Base-by-base conservation (phyloP, 2,113 vertebrate species). In the Lophochroa leadbeateri region DNA sequence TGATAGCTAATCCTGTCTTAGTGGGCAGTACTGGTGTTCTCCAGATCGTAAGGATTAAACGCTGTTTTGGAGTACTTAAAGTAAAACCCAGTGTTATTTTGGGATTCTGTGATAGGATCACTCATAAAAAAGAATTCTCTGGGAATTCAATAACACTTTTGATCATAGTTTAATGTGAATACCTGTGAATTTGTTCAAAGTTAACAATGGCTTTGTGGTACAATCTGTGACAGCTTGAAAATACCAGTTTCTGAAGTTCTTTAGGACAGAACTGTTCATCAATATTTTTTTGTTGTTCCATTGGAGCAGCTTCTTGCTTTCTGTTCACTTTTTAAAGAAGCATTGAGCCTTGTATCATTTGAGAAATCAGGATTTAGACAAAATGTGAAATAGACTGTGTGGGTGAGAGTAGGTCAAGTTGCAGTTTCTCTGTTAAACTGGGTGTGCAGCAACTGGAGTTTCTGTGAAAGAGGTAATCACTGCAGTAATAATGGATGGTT, bases 11-110 rank as follows among this genome's bases (percentile, higher is more conserved):
- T 88, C 19, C 60, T 91, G 4, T 78, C 80, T 94, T 76, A 79
- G 50, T 27, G 50, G 24, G 43, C 37, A 88, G 33, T 53, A 57
- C 55, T 47, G 58, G 33, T 72, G n/a, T 80, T 94, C 50, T 86
- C 52, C 76, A 89, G 87, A 74, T 69, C 61, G 28, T 47, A 60
- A 86, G n/a, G 68, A 82, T 88, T 92, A 91, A 88, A 94, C 70
- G 29, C n/a, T 82, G n/a, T 35, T 90, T 95, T 90, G 65, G 67
- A 69, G 49, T 87, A 71, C 47, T 87, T 81, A 53, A 77, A 89
- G 50, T 43, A 63, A 91, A 92, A 94, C 64, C 14, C n/a, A 43
- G 37, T 24, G 21, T 9, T 81, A 63, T 81, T 92, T 71, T 35
- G 85, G 87, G 44, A 88, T 79, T 89, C 86, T 65, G 49, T 72